Percentiles rank a stretch among this genome's conserved stretches.
Conservation (phyloP, 2,797 vertebrate genomes). For the Leptoclinus maculatus region DNA sequence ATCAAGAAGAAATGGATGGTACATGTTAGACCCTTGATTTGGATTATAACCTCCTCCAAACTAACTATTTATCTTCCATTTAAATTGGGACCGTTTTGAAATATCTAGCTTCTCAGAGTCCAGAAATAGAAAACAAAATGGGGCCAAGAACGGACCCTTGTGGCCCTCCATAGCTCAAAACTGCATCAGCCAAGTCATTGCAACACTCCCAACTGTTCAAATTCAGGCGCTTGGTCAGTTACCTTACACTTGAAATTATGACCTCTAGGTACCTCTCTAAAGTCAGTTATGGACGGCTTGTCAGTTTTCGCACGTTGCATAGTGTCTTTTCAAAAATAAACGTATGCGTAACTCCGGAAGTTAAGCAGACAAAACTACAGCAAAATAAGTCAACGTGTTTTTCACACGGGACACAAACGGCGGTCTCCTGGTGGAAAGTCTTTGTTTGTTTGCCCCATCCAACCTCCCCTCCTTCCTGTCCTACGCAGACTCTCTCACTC, state of each 20-base stretch:
- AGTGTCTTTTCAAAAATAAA: too few species aligned
- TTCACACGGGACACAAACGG: neutral
- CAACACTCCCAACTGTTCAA: neutral
- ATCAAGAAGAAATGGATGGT: neutral
- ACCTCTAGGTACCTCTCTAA: too few species aligned
- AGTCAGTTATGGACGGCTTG: too few species aligned
- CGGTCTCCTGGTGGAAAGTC: neutral
- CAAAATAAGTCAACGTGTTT: neutral
- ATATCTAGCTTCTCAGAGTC: neutral
- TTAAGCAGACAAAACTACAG: neutral
- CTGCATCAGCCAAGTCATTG: neutral
- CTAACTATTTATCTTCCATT: neutral
- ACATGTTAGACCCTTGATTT: neutral
- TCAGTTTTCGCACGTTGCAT: too few species aligned
- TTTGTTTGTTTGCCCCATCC: neutral
- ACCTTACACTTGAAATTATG: too few species aligned
- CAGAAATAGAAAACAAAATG: neutral
- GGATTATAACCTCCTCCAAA: neutral
- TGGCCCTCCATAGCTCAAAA: conserved; percentile 1
- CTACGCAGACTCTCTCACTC: neutral
- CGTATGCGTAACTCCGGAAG: neutral
- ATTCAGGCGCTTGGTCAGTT: neutral
- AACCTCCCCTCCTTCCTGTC: neutral
- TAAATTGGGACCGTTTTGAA: neutral
- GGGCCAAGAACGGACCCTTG: neutral